phyloP scores from a whole-genome alignment of 2,113 vertebrate species.

The Ranitomeya imitator region DNA sequence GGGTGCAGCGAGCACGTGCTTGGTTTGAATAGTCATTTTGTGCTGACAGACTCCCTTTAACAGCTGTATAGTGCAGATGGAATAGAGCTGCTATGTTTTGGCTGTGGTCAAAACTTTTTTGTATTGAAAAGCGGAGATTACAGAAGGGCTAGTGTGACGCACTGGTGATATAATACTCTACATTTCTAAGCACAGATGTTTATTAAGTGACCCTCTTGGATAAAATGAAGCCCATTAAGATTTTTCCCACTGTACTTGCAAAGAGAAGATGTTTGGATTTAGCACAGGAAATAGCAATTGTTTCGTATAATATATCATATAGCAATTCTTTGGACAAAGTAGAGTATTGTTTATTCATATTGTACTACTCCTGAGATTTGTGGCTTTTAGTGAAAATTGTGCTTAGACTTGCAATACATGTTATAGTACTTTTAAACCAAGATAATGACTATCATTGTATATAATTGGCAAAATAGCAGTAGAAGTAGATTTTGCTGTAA shows the following conservation, averaged over 20 bases:
- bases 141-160: not conserved
- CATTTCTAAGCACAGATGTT: constrained; percentile 18
- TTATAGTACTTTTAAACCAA: not conserved
- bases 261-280: not conserved
- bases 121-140: not conserved
- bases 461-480: not conserved
- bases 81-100: not conserved
- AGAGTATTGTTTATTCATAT: constrained; percentile 7
- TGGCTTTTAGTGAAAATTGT: not conserved
- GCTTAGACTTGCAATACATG: not conserved
- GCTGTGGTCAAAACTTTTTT: not conserved
- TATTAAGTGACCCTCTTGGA: constrained; percentile 1
- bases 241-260: constrained; percentile 20
- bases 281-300: constrained; percentile 5
- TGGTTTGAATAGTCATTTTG: no score
- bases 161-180: not conserved
- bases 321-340: not conserved
- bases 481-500: not conserved
- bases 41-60: no score
- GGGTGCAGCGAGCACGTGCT: no score
- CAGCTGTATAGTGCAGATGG: not conserved
- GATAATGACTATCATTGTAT: not conserved
- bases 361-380: not conserved
- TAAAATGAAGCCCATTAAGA: not conserved
- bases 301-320: not conserved